Percentiles rank a stretch among this genome's conserved stretches.
phyloP scores from a whole-genome alignment of 2,113 vertebrate species.

The Oncorhynchus masou region DNA sequence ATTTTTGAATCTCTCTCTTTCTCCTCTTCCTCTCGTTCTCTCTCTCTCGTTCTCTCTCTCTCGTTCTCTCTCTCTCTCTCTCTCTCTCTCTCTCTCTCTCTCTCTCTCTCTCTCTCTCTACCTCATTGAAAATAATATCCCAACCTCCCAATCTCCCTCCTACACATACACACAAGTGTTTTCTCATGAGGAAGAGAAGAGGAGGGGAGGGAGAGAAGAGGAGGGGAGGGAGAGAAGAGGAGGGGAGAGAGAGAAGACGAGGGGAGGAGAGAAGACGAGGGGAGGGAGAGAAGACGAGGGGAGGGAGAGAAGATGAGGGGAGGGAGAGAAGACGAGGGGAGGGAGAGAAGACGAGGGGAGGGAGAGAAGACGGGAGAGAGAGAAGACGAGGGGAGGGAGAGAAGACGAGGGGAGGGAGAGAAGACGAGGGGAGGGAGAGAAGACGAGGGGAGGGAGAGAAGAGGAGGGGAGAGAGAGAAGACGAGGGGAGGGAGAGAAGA shows the following conservation, averaged over 20 bases:
- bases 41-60: not conserved
- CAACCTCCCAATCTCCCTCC: not conserved
- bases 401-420: too few relatives aligned
- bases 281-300: too few relatives aligned
- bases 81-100: too few relatives aligned
- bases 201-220: not conserved
- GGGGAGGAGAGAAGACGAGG: not conserved
- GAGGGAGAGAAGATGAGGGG: not conserved
- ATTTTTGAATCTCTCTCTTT: not conserved
- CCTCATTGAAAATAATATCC: not conserved
- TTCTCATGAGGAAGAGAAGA: conserved; percentile 1
- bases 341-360: not conserved
- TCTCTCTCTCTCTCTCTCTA: not conserved
- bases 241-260: not conserved
- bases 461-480: not conserved
- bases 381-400: not conserved
- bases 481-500: not conserved
- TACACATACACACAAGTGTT: not conserved
- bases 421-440: too few relatives aligned
- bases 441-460: too few relatives aligned
- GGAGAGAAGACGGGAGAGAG: not conserved
- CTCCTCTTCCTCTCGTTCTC: conserved; percentile 43
- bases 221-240: too few relatives aligned
- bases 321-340: not conserved
- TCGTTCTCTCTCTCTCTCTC: not conserved